Conservation (phyloP, 2,888 invertebrate genomes). For the Lycaena phlaeas region DNA sequence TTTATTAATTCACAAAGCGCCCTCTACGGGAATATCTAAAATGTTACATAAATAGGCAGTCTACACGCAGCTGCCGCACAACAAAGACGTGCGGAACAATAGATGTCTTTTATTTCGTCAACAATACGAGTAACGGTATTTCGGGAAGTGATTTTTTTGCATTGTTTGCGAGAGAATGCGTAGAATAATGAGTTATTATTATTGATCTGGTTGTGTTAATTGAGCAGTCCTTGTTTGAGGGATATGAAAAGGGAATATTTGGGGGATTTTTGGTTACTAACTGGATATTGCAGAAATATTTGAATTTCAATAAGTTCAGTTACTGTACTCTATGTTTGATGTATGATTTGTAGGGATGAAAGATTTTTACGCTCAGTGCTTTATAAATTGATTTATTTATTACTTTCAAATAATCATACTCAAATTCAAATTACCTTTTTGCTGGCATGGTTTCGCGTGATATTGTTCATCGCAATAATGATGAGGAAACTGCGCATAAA, state of each 20-base stretch:
- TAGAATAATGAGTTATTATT: conserved; percentile 6
- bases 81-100: conserved; percentile 21
- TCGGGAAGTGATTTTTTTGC: conserved; percentile 17
- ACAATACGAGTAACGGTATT: conserved; percentile 21
- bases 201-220: conserved; percentile 4
- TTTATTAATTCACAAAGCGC: too few species aligned
- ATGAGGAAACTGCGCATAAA: too few species aligned
- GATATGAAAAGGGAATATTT: not conserved
- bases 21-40: not conserved
- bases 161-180: conserved; percentile 12
- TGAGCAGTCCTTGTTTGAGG: not conserved
- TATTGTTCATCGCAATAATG: too few species aligned
- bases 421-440: too few species aligned
- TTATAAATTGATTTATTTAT: too few species aligned
- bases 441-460: too few species aligned
- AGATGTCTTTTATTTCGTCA: conserved; percentile 13
- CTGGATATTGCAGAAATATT: too few species aligned
- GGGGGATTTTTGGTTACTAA: not conserved
- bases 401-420: too few species aligned
- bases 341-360: too few species aligned
- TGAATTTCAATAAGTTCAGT: too few species aligned
- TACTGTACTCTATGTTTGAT: too few species aligned
- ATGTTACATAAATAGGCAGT: not conserved
- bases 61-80: conserved; percentile 17
- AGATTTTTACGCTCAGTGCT: too few species aligned